Evolutionary conservation across 92 coral and sea anemone species (phyloP), one percentile per base, ranked within the genome.

Genomic region (Zoanthus gigantus): DNA sequence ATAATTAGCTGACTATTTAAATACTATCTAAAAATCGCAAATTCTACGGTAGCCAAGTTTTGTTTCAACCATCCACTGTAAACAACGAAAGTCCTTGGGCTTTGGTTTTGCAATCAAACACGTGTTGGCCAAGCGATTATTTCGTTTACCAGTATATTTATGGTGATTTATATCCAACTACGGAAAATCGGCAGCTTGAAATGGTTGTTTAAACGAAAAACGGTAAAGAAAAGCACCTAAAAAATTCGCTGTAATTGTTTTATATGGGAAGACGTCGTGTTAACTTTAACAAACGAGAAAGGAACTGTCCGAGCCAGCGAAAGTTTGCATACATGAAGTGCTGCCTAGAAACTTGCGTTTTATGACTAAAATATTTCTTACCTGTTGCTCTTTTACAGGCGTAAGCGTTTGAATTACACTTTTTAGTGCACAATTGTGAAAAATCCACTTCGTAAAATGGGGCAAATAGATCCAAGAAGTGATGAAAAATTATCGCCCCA

Each of bases 261-360:
- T 63, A n/a, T 28, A 63, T 5, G 31, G 69, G 32, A 65, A 28
- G 74, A 67, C 72, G 74, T 82, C 76, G 32, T 82, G 72, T 82
- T 82, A 63, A 82, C 79, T 47, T 57, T 29, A 75, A 75, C 79
- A 57, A 75, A 75, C 58, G 54, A 53, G 74, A 71, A 67, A 58
- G 28, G 69, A 8, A 18, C 23, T 23, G 4, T 32, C 9, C 16
- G 79, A 46, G 79, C 79, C 78, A 47, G 37, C 60, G 79, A 75
- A 74, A 47, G 47, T 75, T 48, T 75, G 79, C 79, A 75, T 75
- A 75, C 34, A 75, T 75, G 79, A 75, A 75, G 79, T 75, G 79
- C 79, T 53, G 60, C 79, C 79, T 18, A 7, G 9, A 74, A 75
- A 75, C 42, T 47, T 46, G 44, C 79, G 61, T 74, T 13, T 48